A percentile compares a stretch with the other conserved stretches of the same genome.
Conservation (phyloP, 1,140 invertebrate species). For the Cydia amplana region DNA sequence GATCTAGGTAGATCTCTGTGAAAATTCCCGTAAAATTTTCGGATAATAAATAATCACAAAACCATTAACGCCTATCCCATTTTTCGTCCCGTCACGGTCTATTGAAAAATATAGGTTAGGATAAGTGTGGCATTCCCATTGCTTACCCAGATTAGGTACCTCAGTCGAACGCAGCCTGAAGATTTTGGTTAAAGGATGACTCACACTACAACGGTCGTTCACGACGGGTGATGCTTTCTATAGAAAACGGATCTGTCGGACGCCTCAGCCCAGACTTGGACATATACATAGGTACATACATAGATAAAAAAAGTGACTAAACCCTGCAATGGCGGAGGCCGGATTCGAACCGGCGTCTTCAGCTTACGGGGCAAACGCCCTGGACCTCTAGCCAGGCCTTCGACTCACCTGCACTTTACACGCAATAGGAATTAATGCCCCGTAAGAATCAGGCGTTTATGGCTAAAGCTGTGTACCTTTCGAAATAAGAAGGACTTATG, state of each 20-base stretch:
- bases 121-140: background rate
- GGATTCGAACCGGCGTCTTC: too few relatives aligned
- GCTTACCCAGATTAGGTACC: background rate
- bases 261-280: too few relatives aligned
- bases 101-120: conserved; percentile 6
- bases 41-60: background rate
- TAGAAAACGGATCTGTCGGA: too few relatives aligned
- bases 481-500: background rate
- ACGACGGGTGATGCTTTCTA: too few relatives aligned
- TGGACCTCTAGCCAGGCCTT: background rate
- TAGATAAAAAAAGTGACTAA: too few relatives aligned
- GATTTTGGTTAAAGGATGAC: too few relatives aligned
- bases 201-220: too few relatives aligned
- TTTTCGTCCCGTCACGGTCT: background rate
- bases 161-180: background rate
- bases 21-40: background rate
- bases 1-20: background rate
- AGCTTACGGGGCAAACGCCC: too few relatives aligned
- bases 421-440: background rate
- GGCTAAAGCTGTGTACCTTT: background rate
- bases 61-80: background rate
- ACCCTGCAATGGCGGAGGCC: too few relatives aligned
- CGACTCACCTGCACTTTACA: background rate
- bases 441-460: background rate
- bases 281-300: too few relatives aligned